These are phyloP conservation scores for Sebastes diaconus DNA, from an alignment of 2,797 vertebrate genomes.

Conservation along the genomic window DNA sequence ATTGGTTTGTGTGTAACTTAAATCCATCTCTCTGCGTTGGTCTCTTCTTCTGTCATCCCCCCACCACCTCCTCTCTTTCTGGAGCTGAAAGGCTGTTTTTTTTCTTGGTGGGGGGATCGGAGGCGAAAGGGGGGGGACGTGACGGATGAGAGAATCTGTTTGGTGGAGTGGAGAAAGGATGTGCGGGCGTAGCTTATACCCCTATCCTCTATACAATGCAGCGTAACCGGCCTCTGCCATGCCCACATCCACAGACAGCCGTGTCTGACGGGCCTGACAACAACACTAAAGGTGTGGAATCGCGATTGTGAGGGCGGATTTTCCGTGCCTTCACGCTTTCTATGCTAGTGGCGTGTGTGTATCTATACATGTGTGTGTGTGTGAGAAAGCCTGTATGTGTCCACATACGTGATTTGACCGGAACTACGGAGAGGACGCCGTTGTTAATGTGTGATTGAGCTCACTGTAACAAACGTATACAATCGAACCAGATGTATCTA, in stretches of 20 bases:
- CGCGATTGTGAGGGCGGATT: constrained; percentile 52
- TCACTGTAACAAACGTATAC: constrained; percentile 15
- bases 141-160: constrained; percentile 76
- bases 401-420: constrained; percentile 24
- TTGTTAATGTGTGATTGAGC: constrained; percentile 22
- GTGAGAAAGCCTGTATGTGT: constrained; percentile 13
- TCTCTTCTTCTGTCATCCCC: constrained; percentile 44
- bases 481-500: constrained; percentile 67
- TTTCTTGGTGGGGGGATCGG: constrained; percentile 26
- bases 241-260: constrained; percentile 62
- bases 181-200: constrained; percentile 57
- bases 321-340: constrained; percentile 45
- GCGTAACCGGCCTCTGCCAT: constrained; percentile 31
- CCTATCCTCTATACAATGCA: constrained; percentile 59
- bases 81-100: constrained; percentile 57
- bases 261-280: constrained; percentile 69
- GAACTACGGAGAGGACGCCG: background rate
- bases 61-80: background rate
- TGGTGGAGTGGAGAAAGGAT: constrained; percentile 54
- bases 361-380: background rate
- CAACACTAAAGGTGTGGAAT: constrained; percentile 70
- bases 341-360: background rate
- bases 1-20: constrained; percentile 59
- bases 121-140: constrained; percentile 50
- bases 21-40: constrained; percentile 63